Evolutionary conservation across 2,888 invertebrate genomes (phyloP).

Genomic region (Tetragonisca angustula): DNA sequence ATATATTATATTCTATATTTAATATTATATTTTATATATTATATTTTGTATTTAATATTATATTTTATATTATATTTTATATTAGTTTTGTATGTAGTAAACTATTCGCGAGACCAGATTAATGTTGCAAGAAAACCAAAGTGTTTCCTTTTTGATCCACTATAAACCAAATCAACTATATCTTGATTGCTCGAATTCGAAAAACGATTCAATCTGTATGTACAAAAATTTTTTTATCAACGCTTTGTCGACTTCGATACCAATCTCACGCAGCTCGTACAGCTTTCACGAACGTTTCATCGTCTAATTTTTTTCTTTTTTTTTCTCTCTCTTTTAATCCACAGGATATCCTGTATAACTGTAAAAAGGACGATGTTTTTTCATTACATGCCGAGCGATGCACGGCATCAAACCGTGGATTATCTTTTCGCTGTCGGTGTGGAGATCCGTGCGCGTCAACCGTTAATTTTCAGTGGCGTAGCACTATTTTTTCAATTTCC

Average conservation of each 20-base stretch:
- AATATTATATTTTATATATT: no score
- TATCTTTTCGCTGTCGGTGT: background rate
- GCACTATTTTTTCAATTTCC: slow-evolving; percentile 18
- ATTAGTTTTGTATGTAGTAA: no score
- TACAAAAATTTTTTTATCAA: background rate
- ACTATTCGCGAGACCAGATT: no score
- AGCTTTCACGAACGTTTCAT: no score
- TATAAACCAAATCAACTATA: no score
- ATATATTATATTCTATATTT: no score
- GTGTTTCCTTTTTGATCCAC: no score
- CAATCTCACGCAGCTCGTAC: background rate
- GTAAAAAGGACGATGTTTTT: background rate
- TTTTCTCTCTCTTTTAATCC: background rate
- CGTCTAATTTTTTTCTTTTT: no score
- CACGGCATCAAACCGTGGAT: background rate
- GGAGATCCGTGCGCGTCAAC: background rate
- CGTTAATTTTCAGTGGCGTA: background rate
- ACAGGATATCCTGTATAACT: background rate
- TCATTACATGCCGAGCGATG: background rate
- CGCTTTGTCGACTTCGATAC: background rate
- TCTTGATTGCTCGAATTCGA: no score
- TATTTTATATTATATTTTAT: no score
- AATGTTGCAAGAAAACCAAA: no score
- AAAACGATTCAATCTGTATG: background rate
- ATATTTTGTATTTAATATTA: no score